These are phyloP conservation scores for Cydia amplana DNA, from an alignment of 1,140 invertebrate species.

Conservation along the genomic window DNA sequence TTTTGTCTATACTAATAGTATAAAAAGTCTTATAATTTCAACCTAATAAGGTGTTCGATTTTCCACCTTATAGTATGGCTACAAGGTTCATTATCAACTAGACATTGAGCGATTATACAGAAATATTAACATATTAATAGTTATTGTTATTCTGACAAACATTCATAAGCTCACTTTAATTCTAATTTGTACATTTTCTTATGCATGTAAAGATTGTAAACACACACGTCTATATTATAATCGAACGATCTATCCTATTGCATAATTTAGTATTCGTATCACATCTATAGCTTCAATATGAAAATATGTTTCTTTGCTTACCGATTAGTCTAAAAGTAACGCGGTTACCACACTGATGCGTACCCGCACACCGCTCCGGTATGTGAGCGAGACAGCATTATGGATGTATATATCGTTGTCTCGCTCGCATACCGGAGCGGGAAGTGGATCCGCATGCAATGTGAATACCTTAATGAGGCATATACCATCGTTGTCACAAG, in stretches of 20 bases:
- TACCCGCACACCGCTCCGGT: no score
- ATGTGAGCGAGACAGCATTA: no score
- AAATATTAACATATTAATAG: not conserved
- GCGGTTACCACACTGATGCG: not conserved
- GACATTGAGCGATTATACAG: slow-evolving; percentile 20
- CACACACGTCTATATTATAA: slow-evolving; percentile 4
- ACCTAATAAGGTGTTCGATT: not conserved
- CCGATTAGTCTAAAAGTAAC: slow-evolving; percentile 6
- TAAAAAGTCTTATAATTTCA: no score
- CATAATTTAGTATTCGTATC: not conserved
- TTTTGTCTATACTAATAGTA: no score
- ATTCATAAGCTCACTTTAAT: slow-evolving; percentile 18
- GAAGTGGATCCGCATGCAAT: no score
- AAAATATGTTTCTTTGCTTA: slow-evolving; percentile 29
- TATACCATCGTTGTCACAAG: no score
- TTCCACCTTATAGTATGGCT: not conserved
- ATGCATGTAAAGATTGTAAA: not conserved
- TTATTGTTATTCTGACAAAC: not conserved
- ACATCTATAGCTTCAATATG: not conserved
- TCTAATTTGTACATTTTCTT: slow-evolving; percentile 31
- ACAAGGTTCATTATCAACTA: not conserved
- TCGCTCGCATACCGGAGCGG: no score
- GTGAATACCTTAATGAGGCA: no score
- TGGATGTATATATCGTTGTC: no score
- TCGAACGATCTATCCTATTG: not conserved